Base-by-base conservation (phyloP, 2,797 vertebrate species). In the Liparis tanakae region DNA sequence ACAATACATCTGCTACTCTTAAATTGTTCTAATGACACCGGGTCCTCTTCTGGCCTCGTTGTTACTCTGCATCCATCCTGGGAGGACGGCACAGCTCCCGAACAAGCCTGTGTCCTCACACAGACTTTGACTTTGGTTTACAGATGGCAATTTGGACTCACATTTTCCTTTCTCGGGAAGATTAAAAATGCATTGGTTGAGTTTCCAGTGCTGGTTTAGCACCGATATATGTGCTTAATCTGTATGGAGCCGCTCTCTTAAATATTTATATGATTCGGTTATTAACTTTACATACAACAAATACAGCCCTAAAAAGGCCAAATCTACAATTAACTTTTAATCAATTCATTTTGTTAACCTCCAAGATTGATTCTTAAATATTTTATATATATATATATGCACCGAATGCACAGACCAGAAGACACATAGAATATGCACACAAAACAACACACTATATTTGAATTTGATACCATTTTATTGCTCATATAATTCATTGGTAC, bases 1-100 rank as follows among this genome's bases (percentile, higher is more conserved):
- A 90, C 90, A 91, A 89, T 88, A 80, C 87, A 89, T 92, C 91
- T 92, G 90, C 80, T 89, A 71, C 83, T 87, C 84, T 90, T 88
- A 88, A 79, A 88, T 85, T 82, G 69, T 81, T 90, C 72, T 80
- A 81, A 84, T 87, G 83, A 84, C 88, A 84, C 76, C 25, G 60
- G 72, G 22, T 81, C 74, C 81, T 81, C 81, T 76, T 67, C 71
- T 72, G 74, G 72, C 70, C 85, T 80, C 54, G 6, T 13, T 58
- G 71, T 50, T 69, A 20, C 72, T 59, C 63, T 58, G 39, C 65
- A 56, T 69, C 66, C 74, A 62, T 69, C 55, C 67, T 67, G 85
- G 79, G 79, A 83, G 79, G 79, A 83, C 75, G 1, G 22, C 10
- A 8, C 33, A 51, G 25, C 63, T 67, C 76, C 63, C 64, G 30